These are phyloP conservation scores for Frankliniella intonsa DNA, from an alignment of 2,888 invertebrate species.

Conservation along the genomic window DNA sequence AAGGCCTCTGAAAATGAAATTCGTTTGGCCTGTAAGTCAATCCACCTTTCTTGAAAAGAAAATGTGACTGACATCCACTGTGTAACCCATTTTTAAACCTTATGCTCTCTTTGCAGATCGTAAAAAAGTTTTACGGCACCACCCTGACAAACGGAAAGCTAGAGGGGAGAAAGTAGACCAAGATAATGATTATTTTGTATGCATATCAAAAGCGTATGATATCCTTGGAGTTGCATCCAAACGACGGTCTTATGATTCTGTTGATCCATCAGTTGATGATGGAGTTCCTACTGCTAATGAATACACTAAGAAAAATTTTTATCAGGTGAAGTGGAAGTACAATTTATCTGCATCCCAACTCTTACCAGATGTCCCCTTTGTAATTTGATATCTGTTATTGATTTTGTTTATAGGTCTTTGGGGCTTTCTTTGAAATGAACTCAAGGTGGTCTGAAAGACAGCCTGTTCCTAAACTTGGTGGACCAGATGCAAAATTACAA, in stretches of 20 bases:
- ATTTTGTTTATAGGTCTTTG: constrained; percentile 42
- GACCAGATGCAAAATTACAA: constrained; percentile 68
- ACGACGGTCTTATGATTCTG: constrained; percentile 89
- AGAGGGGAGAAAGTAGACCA: constrained; percentile 80
- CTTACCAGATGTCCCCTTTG: not conserved
- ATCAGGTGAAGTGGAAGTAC: constrained; percentile 44
- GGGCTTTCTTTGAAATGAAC: constrained; percentile 64
- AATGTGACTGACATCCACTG: not conserved
- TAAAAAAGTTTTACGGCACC: constrained; percentile 86
- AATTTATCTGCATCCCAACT: constrained; percentile 31
- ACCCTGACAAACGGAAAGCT: constrained; percentile 95
- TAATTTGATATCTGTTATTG: not conserved
- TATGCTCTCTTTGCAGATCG: constrained; percentile 50
- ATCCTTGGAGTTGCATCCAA: constrained; percentile 74
- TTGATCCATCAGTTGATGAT: constrained; percentile 93
- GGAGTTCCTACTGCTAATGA: constrained; percentile 70
- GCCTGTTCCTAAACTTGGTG: constrained; percentile 78
- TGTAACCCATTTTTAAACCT: not conserved
- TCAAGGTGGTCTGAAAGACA: constrained; percentile 87
- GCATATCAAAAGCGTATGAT: constrained; percentile 97
- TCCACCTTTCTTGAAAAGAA: too few relatives aligned
- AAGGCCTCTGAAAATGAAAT: constrained; percentile 90
- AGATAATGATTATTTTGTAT: constrained; percentile 96
- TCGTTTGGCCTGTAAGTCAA: constrained; percentile 78
- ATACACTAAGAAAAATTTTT: constrained; percentile 73